Base-by-base conservation (phyloP, 2,888 invertebrate species). In the Microplitis manilae region DNA sequence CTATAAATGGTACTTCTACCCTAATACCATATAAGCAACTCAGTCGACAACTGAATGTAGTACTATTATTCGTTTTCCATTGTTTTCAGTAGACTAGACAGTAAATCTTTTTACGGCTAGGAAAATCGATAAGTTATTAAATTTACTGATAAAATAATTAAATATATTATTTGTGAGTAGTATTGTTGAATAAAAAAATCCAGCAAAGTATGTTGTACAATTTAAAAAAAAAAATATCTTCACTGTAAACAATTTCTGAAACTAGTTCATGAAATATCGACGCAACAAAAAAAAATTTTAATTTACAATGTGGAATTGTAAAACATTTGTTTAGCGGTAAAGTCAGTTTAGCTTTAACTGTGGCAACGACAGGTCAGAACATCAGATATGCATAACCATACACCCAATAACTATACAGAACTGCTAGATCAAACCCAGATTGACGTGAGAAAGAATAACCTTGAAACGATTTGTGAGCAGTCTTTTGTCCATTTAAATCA, bases 381-480 rank as follows among this genome's bases (percentile, higher is more conserved):
- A 65, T 65, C 65, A 84, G 84, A 86, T 86, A 85, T 81, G 85
- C 86, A 83, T 86, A 83, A 86, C 84, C 84, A 65, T 39, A 7
- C 41, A 64, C 64, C 40, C 17, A 72, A 72, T 64, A 41, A 15
- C 30, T 61, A 76, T 64, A 72, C 65, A 79, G 75, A 71, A 68
- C 70, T 77, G 75, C 73, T 73, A 77, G 77, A 71, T 77, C 61
- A 60, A 70, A 77, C 68, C 68, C 70, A 75, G 68, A 78, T 78
- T 76, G 79, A 83, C 81, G 81, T 84, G 79, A 75, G 79, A 77
- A 83, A 78, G 84, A 81, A 85, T 84, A 87, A 87, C 87, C 88
- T 88, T 86, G 87, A 79, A 76, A 80, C 79, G 85, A 89, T 89
- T 89, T 89, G 89, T 85, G 86, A 82, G 82, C 80, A 77, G 80